Evolutionary conservation across 2,888 invertebrate species (phyloP), one percentile per base, ranked within the genome.

Genomic region (Cinara cedri): DNA sequence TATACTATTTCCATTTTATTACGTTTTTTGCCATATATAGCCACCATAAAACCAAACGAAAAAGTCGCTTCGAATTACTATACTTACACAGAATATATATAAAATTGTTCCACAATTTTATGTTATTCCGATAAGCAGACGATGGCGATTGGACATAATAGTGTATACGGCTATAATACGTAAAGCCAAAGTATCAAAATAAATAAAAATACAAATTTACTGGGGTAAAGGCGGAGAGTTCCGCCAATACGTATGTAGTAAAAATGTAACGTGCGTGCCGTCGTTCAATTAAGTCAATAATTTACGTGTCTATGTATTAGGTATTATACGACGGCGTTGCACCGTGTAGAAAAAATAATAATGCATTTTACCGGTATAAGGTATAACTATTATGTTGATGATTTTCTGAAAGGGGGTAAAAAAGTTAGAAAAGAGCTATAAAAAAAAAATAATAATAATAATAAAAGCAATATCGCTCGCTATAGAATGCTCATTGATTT

Each of bases 241-340:
- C 9, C 9, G 55, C 55, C 11, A 51, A 44, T n/a, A n/a, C 10
- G 21, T 21, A 42, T 54, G 54, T 55, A 21, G 2, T 44, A 11
- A 21, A 46, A 46, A 66, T 34, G 21, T 54, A 54, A 63, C 42
- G 63, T 75, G 74, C 74, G 74, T 75, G 74, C 13, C 44, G 24
- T 44, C 54, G 44, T 75, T 75, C 74, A 75, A 75, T 75, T 75
- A 75, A 75, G 54, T 24, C 54, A 44, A 75, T 65, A 65, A 75
- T 65, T 75, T 75, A 75, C 44, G 74, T 65, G 63, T 65, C 54
- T 62, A 49, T 49, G 72, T n/a, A n/a, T n/a, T n/a, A n/a, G n/a
- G n/a, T n/a, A n/a, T 72, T 72, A 49, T 14, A 46, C 46, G 57
- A 24, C 10, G 51, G 9, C 14, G 13, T 34, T 49, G n/a, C 26